phyloP scores from a whole-genome alignment of 30 jellyfish, hydroid and myxozoan species.

The Catostylus mosaicus region DNA sequence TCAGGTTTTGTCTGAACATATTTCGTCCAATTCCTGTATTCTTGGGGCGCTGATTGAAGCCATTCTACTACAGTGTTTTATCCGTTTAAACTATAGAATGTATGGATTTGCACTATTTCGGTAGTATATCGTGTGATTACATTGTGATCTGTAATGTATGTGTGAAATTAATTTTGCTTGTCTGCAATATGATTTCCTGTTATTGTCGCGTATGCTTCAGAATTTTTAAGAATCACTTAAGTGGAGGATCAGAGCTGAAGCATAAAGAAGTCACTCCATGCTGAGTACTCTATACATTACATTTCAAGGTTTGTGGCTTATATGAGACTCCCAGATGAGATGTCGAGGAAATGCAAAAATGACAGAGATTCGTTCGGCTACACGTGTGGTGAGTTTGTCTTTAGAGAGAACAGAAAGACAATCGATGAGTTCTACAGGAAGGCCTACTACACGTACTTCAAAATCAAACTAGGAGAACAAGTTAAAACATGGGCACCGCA shows the following conservation, averaged over 20 bases:
- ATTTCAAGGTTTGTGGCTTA: not conserved
- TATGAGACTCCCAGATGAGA: not conserved
- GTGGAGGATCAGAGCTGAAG: too few species aligned
- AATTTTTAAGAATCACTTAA: too few species aligned
- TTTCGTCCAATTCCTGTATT: not conserved
- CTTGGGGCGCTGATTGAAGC: not conserved
- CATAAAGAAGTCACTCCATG: not conserved
- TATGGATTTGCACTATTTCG: not conserved
- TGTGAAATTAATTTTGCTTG: not conserved
- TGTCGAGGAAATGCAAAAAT: not conserved
- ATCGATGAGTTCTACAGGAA: not conserved
- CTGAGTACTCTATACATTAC: not conserved
- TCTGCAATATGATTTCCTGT: not conserved
- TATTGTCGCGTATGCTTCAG: not conserved
- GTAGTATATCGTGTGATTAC: not conserved
- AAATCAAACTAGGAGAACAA: constrained; percentile 12
- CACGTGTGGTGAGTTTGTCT: not conserved
- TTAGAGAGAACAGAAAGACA: not conserved
- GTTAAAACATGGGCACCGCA: constrained; percentile 1
- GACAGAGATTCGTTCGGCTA: not conserved
- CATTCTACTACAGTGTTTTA: too few species aligned
- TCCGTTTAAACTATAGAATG: too few species aligned
- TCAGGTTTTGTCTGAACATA: not conserved
- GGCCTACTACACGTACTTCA: constrained; percentile 10
- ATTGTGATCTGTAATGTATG: not conserved